Evolutionary conservation across 2,113 vertebrate species (phyloP).

Genomic region (Tapirus terrestris): DNA sequence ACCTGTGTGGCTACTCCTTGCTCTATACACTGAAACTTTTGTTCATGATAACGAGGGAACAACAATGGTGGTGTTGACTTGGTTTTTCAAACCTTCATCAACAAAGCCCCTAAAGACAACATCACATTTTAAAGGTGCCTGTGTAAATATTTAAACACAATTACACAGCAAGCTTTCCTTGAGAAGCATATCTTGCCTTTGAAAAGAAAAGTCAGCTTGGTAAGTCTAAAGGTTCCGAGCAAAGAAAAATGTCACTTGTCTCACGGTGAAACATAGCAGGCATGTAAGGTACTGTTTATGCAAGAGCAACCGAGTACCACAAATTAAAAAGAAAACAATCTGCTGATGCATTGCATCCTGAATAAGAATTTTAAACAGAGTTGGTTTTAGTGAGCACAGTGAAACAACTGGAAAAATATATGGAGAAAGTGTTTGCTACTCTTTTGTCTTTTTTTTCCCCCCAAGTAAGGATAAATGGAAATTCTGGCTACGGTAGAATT

Average conservation of each 20-base stretch:
- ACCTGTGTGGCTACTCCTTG: background rate
- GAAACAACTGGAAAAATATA: background rate
- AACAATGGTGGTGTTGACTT: background rate
- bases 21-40: background rate
- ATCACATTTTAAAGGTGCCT: background rate
- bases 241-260: background rate
- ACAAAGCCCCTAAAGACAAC: background rate
- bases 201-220: slow-evolving; percentile 35
- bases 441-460: background rate
- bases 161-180: background rate
- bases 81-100: background rate
- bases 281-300: rapidly evolving
- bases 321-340: background rate
- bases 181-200: background rate
- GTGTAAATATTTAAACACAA: background rate
- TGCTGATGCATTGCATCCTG: background rate
- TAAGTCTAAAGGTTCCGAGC: background rate
- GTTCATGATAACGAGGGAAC: background rate
- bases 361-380: background rate
- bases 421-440: background rate
- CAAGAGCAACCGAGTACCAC: background rate
- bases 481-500: background rate
- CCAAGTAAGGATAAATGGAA: background rate
- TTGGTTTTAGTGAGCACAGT: background rate
- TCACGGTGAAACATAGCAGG: rapidly evolving